Base-by-base conservation (phyloP, 1,140 invertebrate species). In the Dreissena polymorpha region DNA sequence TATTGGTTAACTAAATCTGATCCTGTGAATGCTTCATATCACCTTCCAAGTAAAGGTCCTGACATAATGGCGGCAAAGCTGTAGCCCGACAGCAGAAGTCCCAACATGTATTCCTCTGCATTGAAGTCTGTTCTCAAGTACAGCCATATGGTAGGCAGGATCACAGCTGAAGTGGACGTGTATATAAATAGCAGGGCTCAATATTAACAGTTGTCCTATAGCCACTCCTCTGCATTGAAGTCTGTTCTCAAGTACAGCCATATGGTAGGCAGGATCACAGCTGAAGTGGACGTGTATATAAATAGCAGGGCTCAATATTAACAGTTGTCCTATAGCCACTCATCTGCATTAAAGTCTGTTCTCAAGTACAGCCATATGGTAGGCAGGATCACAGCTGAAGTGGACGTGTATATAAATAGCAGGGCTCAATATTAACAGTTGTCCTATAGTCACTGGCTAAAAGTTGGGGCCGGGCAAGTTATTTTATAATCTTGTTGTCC, bases 121-220 rank as follows among this genome's bases (percentile, higher is more conserved):
- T 85, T 27, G 67, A 89, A 91, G 18, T 72, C 74, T 21, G 83
- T 86, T 14, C 86, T 73, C 0, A 91, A 74, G 71, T 91, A 91
- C 63, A 91, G 77, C 89, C 89, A 91, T 49, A 91, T 25, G n/a
- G 91, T 90, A 10, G 91, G 91, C n/a, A 91, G 79, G 23, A 91
- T 91, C 10, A 91, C 89, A 68, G 91, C 91, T 91, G 79, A 53
- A 87, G 86, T 65, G 67, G 71, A 76, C n/a, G n/a, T n/a, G n/a
- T n/a, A n/a, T n/a, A n/a, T n/a, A n/a, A n/a, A n/a, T n/a, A n/a
- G n/a, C n/a, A n/a, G n/a, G n/a, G n/a, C n/a, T n/a, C n/a, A n/a
- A n/a, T n/a, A n/a, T n/a, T n/a, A n/a, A n/a, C n/a, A n/a, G n/a
- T n/a, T n/a, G n/a, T n/a, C n/a, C n/a, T n/a, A n/a, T n/a, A n/a